Evolutionary conservation across 2,888 invertebrate species (phyloP).

Genomic region (Athalia rosae): DNA sequence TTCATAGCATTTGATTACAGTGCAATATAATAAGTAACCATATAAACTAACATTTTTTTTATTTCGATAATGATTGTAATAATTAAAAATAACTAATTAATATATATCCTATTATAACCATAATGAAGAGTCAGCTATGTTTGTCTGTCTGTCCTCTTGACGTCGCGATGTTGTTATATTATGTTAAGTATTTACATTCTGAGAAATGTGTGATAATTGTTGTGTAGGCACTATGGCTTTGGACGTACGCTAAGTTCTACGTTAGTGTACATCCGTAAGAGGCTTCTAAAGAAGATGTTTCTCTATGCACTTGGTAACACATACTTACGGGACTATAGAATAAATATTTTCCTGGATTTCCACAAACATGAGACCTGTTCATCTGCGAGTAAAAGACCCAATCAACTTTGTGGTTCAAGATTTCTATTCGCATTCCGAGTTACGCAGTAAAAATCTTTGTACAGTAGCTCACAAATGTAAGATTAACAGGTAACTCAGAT

Average conservation of each 20-base stretch:
- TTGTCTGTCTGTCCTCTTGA: conserved; percentile 26
- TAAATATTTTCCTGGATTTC: neutral
- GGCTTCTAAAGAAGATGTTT: conserved; percentile 51
- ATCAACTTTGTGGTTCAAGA: too few relatives aligned
- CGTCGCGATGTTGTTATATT: conserved; percentile 52
- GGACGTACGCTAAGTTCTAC: conserved; percentile 73
- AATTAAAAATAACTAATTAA: conserved; percentile 70
- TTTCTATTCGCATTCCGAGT: too few relatives aligned
- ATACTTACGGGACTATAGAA: conserved; percentile 16
- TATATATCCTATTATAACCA: conserved; percentile 58
- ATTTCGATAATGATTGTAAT: conserved; percentile 60
- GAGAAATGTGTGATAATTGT: conserved; percentile 64
- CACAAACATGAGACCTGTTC: neutral
- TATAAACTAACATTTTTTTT: conserved; percentile 66
- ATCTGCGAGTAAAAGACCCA: neutral
- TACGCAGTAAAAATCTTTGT: too few relatives aligned
- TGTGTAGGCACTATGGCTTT: conserved; percentile 74
- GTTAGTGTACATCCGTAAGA: conserved; percentile 72
- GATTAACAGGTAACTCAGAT: neutral
- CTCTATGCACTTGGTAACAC: conserved; percentile 25
- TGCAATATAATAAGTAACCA: conserved; percentile 51
- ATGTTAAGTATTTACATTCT: conserved; percentile 72
- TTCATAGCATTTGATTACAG: conserved; percentile 58
- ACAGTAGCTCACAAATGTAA: neutral
- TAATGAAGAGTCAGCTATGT: conserved; percentile 60